Percentiles rank a stretch among this genome's conserved stretches.
These are phyloP conservation scores for Salvelinus alpinus DNA, from an alignment of 2,113 vertebrate species.

Conservation along the genomic window DNA sequence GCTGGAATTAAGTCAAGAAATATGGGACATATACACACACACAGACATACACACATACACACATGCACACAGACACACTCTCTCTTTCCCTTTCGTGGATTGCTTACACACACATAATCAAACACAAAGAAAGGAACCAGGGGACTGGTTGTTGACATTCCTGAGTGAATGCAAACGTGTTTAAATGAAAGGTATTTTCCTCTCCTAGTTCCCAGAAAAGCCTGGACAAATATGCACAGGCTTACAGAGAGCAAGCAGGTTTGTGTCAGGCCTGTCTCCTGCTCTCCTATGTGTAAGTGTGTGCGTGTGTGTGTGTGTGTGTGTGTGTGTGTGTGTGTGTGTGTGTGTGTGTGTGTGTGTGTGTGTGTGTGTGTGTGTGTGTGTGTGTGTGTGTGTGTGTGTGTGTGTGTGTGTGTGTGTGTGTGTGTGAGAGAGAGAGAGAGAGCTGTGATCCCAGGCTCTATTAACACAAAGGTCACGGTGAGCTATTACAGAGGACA, in stretches of 20 bases:
- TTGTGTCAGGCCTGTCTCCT: neutral
- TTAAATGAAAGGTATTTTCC: neutral
- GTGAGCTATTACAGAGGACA: neutral
- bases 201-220: neutral
- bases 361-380: neutral
- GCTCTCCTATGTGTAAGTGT: too few relatives aligned
- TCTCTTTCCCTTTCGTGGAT: neutral
- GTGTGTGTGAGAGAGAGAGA: neutral
- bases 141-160: neutral
- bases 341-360: neutral
- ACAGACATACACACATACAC: conserved; percentile 1
- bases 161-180: neutral
- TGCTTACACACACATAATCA: neutral
- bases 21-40: neutral
- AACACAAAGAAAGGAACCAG: neutral
- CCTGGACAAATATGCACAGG: conserved; percentile 10
- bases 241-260: neutral
- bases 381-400: conserved; percentile 7
- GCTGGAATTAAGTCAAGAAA: neutral
- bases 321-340: conserved; percentile 7
- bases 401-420: neutral
- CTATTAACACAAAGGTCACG: neutral
- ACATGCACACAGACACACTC: neutral
- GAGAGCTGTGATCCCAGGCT: neutral
- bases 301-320: conserved; percentile 4